Percentiles rank a stretch among this genome's conserved stretches.
Evolutionary conservation across 2,888 invertebrate genomes (phyloP).

Genomic region (Pachymerium ferrugineum): DNA sequence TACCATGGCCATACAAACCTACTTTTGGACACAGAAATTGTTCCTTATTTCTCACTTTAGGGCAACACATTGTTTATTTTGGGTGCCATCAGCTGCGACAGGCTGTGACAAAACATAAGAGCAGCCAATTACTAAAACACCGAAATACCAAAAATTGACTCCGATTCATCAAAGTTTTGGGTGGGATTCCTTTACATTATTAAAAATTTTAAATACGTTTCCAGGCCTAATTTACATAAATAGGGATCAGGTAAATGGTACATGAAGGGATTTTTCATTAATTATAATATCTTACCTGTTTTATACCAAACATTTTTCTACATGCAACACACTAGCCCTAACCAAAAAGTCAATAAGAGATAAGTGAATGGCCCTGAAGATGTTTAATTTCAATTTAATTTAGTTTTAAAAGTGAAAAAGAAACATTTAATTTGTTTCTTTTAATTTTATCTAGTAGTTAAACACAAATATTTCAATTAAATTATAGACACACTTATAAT

Average conservation of each 20-base stretch:
- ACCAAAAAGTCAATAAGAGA: not conserved
- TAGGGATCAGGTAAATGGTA: too few species aligned
- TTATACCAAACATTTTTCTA: not conserved
- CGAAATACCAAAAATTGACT: not conserved
- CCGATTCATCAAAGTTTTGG: slow-evolving; percentile 3
- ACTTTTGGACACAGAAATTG: slow-evolving; percentile 49
- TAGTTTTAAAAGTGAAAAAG: not conserved
- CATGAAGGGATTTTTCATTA: not conserved
- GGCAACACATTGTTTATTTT: slow-evolving; percentile 30
- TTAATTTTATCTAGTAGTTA: not conserved
- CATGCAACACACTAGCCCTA: slow-evolving; percentile 27
- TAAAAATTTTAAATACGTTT: not conserved
- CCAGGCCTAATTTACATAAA: too few species aligned
- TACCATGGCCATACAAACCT: slow-evolving; percentile 61
- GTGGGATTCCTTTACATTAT: not conserved
- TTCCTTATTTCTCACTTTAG: slow-evolving; percentile 31
- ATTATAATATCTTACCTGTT: not conserved
- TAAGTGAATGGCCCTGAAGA: not conserved
- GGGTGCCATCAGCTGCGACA: slow-evolving; percentile 43
- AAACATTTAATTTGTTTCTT: not conserved
- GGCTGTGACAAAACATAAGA: slow-evolving; percentile 49
- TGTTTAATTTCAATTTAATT: not conserved
- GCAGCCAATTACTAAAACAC: slow-evolving; percentile 38
- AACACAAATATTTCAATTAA: not conserved
- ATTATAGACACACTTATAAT: not conserved